phyloP scores from a whole-genome alignment of 2,888 invertebrate genomes.

The Syritta pipiens region DNA sequence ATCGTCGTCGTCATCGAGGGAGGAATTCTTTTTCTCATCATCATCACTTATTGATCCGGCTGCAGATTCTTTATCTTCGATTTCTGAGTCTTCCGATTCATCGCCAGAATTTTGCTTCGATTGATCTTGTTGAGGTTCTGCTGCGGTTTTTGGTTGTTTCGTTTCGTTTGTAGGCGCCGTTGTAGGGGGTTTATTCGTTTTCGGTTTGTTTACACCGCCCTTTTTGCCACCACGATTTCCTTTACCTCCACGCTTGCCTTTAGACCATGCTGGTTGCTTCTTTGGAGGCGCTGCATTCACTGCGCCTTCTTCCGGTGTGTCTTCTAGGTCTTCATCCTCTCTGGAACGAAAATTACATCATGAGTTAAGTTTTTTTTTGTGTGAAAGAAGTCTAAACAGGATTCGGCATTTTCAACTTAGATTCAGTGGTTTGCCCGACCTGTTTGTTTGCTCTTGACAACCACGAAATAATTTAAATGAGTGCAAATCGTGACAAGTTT shows the following conservation, averaged over 20 bases:
- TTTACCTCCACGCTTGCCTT: conserved; percentile 82
- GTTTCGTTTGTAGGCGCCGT: conserved; percentile 72
- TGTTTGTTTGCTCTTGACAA: too few relatives aligned
- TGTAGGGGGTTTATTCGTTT: conserved; percentile 76
- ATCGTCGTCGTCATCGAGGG: conserved; percentile 85
- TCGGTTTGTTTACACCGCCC: conserved; percentile 75
- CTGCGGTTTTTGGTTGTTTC: conserved; percentile 63
- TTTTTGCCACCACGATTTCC: conserved; percentile 81
- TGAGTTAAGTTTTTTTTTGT: too few relatives aligned
- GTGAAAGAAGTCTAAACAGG: too few relatives aligned
- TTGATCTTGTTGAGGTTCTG: conserved; percentile 70
- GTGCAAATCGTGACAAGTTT: too few relatives aligned
- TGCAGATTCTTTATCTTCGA: conserved; percentile 79
- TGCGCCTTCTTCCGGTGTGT: conserved; percentile 78
- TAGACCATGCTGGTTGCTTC: conserved; percentile 89
- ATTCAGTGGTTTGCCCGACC: too few relatives aligned
- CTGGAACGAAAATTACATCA: conserved; percentile 71
- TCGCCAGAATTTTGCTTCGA: conserved; percentile 76
- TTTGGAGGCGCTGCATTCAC: conserved; percentile 80
- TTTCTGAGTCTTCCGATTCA: conserved; percentile 81
- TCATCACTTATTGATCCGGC: conserved; percentile 81
- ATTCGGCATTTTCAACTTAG: too few relatives aligned
- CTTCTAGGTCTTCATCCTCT: conserved; percentile 73
- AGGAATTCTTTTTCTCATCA: conserved; percentile 83
- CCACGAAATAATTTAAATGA: too few relatives aligned